These are phyloP conservation scores for Fistularia tabacaria DNA, from an alignment of 2,797 vertebrate genomes.

Conservation along the genomic window DNA sequence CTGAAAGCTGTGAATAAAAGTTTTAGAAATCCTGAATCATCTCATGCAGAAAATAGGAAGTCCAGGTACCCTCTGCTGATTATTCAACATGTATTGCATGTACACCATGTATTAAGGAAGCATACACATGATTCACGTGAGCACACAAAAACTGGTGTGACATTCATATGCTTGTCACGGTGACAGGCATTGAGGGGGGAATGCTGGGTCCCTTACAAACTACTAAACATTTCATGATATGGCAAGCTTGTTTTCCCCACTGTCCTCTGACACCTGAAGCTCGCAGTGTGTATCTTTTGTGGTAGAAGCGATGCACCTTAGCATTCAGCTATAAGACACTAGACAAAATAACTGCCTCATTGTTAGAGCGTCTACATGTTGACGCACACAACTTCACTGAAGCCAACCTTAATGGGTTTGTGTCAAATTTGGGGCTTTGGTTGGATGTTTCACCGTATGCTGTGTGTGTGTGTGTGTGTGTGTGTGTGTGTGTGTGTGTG, in stretches of 20 bases:
- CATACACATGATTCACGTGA: slow-evolving; percentile 1
- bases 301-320: slow-evolving; percentile 24
- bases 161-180: neutral
- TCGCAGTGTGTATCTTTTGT: neutral
- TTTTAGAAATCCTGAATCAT: neutral
- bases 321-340: slow-evolving; percentile 31
- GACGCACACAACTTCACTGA: slow-evolving; percentile 18
- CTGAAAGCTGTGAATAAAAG: no score
- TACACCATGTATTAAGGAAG: slow-evolving; percentile 27
- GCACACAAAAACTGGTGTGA: neutral
- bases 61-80: slow-evolving; percentile 11
- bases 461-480: slow-evolving; percentile 1
- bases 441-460: slow-evolving; percentile 17
- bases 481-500: no score
- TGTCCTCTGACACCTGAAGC: no score
- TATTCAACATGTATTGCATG: neutral
- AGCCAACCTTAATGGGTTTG: slow-evolving; percentile 27
- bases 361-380: slow-evolving; percentile 16
- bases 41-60: slow-evolving; percentile 11
- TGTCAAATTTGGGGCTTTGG: slow-evolving; percentile 32
- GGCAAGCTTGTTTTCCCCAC: no score
- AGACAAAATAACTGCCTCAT: slow-evolving; percentile 23
- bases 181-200: no score
- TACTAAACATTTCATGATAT: no score
- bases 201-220: no score